phyloP scores from a whole-genome alignment of 2,113 vertebrate species.

The Nettapus auritus region DNA sequence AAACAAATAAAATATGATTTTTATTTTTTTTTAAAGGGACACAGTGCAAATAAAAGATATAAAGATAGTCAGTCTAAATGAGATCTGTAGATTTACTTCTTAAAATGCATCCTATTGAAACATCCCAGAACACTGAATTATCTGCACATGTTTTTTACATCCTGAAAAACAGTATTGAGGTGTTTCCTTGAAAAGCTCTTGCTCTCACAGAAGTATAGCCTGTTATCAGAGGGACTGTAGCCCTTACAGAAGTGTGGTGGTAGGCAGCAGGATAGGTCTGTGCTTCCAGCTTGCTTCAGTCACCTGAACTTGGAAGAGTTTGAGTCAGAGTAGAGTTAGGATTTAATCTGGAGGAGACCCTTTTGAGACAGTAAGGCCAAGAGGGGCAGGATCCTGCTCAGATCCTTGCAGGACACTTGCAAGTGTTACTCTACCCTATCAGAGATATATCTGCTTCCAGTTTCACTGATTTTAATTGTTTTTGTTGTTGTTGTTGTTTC shows the following conservation, averaged over 20 bases:
- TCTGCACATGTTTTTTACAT: neutral
- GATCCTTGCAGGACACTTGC: neutral
- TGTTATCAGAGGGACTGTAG: neutral
- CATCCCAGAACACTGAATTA: neutral
- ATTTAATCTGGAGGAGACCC: neutral
- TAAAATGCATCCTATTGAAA: neutral
- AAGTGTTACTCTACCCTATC: neutral
- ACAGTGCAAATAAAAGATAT: neutral
- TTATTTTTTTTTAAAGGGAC: neutral
- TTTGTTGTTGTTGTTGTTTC: too few relatives aligned
- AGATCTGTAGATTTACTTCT: neutral
- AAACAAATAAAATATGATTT: neutral
- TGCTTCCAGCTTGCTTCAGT: neutral
- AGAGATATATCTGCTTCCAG: neutral
- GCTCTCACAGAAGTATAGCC: neutral
- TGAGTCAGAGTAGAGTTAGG: neutral
- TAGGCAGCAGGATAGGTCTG: neutral
- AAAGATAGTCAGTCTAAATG: neutral
- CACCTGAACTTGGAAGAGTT: neutral
- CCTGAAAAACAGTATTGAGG: neutral
- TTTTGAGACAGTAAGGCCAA: neutral
- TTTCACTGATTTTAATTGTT: neutral
- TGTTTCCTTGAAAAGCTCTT: neutral
- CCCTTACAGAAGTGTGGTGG: rapidly evolving
- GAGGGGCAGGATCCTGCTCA: neutral